Conservation (phyloP, 2,888 invertebrate species). For the Oeneis ivallda region DNA sequence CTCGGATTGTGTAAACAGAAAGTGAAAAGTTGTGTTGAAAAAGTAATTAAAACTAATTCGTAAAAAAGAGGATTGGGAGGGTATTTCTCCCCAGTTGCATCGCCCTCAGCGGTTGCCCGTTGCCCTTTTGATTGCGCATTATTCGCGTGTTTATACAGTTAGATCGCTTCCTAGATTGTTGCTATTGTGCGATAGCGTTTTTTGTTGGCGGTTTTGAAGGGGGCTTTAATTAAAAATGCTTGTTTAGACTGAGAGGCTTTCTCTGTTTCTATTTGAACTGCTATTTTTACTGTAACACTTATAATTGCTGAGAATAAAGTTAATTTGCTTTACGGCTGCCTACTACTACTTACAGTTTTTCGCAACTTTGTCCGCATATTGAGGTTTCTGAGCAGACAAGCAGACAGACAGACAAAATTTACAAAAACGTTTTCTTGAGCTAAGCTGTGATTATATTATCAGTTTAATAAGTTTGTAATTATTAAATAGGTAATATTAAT, state of each 20-base stretch:
- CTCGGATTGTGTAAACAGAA: conserved; percentile 23
- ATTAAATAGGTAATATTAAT: too few species aligned
- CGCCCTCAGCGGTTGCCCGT: conserved; percentile 65
- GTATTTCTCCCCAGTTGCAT: conserved; percentile 53
- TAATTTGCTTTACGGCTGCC: too few species aligned
- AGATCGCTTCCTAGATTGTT: conserved; percentile 80
- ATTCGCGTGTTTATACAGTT: conserved; percentile 80
- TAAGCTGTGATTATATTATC: too few species aligned
- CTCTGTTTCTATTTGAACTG: conserved; percentile 45
- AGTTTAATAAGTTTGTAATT: too few species aligned
- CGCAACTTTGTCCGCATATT: too few species aligned
- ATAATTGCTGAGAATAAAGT: not conserved
- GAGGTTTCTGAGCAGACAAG: too few species aligned
- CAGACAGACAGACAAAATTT: too few species aligned
- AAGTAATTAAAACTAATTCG: conserved; percentile 72
- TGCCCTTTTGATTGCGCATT: conserved; percentile 81
- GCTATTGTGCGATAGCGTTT: conserved; percentile 74
- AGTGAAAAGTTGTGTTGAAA: conserved; percentile 43
- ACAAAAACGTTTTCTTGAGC: too few species aligned
- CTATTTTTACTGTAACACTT: conserved; percentile 17
- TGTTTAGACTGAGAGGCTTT: conserved; percentile 59
- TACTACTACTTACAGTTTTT: too few species aligned
- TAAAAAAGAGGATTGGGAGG: conserved; percentile 39
- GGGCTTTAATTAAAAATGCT: conserved; percentile 78
- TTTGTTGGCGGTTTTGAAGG: conserved; percentile 71